Base-by-base conservation (phyloP, 2,113 vertebrate species). In the Brienomyrus longianalis region DNA sequence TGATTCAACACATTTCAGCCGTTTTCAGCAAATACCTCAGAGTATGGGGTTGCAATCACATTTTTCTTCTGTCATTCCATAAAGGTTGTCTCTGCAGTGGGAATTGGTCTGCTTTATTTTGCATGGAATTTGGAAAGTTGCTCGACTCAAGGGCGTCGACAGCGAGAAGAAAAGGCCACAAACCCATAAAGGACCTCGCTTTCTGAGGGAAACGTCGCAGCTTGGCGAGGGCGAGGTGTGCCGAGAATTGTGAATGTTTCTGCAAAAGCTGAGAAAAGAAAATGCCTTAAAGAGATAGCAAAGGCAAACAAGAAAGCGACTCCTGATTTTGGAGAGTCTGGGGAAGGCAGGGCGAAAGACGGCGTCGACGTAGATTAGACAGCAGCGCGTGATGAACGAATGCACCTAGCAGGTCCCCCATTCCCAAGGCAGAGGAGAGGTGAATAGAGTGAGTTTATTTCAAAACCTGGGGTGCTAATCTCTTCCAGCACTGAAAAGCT, bases 1-100 rank as follows among this genome's bases (percentile, higher is more conserved):
- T 62, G 52, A 62, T 43, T 62, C 86, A 88, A 45, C 31, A 62
- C 8, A n/a, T 35, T 88, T 88, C 54, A 10, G 39, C 54, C 2
- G 52, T 88, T 88, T 88, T 43, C 39, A 88, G 54, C 39, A 88
- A 43, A 88, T 88, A 54, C 85, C 86, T 59, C 21, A 8, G 31
- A 88, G 86, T 35, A 43, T 39, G 48, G 35, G 35, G 21, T 4
- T n/a, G 19, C 17, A 13, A 87, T 87, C 39, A 35, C 31, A 31
- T 59, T 88, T 88, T 88, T 87, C 59, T 39, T 59, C 86, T 8
- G 15, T 43, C 35, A 15, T 23, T 43, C 31, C 17, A 19, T 51
- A 21, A 52, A 87, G 27, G 51, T 23, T 23, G 17, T 43, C 27
- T 43, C 50, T 59, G 11, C 19, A 31, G 51, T 31, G 35, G 21